phyloP scores from a whole-genome alignment of 53 echinoderm and acorn worm species.

The Pentamera pediparva region DNA sequence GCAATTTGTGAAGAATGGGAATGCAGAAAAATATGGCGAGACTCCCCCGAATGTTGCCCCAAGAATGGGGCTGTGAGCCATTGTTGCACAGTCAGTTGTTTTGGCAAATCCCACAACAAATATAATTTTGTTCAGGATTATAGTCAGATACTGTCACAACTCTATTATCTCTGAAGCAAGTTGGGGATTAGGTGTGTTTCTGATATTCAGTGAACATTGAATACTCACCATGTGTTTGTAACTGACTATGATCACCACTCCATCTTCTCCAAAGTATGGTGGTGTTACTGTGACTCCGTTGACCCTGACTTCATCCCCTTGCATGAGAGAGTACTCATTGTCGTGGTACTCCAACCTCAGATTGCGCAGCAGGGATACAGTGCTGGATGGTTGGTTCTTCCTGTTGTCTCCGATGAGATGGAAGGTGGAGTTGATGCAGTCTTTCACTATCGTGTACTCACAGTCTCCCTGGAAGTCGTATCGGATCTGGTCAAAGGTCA shows the following conservation, averaged over 20 bases:
- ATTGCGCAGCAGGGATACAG: constrained; percentile 39
- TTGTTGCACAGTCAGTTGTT: too few relatives aligned
- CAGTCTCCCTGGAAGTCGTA: constrained; percentile 75
- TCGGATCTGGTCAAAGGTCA: constrained; percentile 49
- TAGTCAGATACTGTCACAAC: too few relatives aligned
- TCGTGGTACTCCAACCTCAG: not conserved
- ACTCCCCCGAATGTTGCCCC: too few relatives aligned
- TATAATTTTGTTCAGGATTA: too few relatives aligned
- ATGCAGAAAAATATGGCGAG: too few relatives aligned
- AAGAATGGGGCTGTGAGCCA: too few relatives aligned
- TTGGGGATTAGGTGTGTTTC: too few relatives aligned
- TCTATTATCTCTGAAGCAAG: too few relatives aligned
- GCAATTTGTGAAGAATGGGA: too few relatives aligned
- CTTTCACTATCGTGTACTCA: constrained; percentile 58
- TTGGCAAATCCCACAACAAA: too few relatives aligned
- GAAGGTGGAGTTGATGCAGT: constrained; percentile 32
- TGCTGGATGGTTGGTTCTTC: constrained; percentile 47
- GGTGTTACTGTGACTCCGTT: constrained; percentile 27
- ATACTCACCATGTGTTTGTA: constrained; percentile 25
- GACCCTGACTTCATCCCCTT: constrained; percentile 25
- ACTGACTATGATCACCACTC: constrained; percentile 16
- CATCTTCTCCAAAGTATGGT: constrained; percentile 22
- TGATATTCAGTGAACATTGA: too few relatives aligned
- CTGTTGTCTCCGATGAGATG: constrained; percentile 52
- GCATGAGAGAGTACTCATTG: constrained; percentile 4